Base-by-base conservation (phyloP, 2,888 invertebrate genomes). In the Drosophila prolongata region DNA sequence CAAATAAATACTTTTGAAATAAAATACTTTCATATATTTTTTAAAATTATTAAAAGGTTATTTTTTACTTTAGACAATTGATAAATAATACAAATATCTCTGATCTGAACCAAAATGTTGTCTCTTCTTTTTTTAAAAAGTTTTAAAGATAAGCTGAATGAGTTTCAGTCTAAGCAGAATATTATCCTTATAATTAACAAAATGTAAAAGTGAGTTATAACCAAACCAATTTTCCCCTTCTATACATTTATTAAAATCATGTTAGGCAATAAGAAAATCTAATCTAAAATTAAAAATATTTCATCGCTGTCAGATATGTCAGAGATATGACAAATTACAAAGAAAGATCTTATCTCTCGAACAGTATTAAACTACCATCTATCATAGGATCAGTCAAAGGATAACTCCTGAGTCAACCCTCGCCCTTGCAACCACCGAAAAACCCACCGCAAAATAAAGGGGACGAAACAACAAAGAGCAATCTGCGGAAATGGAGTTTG, bases 381-480 rank as follows among this genome's bases (percentile, higher is more conserved):
- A 75, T 82, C 76, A 82, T 62, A 44, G 38, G 69, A 78, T 82
- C 75, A 78, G 58, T 42, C 34, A 46, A 19, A 3, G 34, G 19
- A 38, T 53, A 76, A 81, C 65, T 80, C 53, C 27, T 64, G 6
- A 6, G 57, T 56, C 77, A 54, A 68, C 87, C 87, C 82, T 80
- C 84, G 82, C 16, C 55, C 53, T 75, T 71, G 71, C 80, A 86
- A 86, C 82, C 86, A 73, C 73, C 73, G 73, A 86, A 79, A 79
- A 77, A 80, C 77, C 83, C 68, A 77, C 77, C 76, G 73, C 78
- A 83, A 50, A 60, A 78, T 71, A 62, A 68, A 43, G 42, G 53
- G 42, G 49, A 43, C 19, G 34, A 35, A 60, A 73, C 59, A 73
- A 73, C 73, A 73, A 73, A 73, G 73, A 73, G 73, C 73, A 73